phyloP scores from a whole-genome alignment of 2,888 invertebrate species.

The Unio pictorum region DNA sequence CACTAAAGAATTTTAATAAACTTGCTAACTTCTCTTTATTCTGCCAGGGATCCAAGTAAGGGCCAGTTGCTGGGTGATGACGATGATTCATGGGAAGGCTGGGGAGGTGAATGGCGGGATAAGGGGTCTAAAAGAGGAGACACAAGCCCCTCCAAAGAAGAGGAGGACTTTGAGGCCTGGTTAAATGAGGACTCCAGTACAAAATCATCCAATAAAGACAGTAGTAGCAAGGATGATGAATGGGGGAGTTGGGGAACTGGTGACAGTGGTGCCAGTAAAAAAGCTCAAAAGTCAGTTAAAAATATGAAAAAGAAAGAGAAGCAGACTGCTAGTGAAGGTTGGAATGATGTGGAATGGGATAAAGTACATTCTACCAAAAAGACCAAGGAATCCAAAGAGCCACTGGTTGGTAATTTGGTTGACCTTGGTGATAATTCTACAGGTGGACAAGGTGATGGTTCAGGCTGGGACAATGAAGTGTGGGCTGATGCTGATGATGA shows the following conservation, averaged over 20 bases:
- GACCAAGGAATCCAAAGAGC: conserved; percentile 53
- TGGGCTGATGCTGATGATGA: conserved; percentile 63
- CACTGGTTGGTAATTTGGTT: conserved; percentile 61
- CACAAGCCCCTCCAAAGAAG: conserved; percentile 34
- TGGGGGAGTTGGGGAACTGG: conserved; percentile 52
- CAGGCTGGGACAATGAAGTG: conserved; percentile 65
- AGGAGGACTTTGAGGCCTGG: conserved; percentile 63
- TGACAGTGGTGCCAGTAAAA: conserved; percentile 31
- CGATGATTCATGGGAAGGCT: conserved; percentile 58
- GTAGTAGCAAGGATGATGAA: conserved; percentile 27
- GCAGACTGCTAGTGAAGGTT: conserved; percentile 29
- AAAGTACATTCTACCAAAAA: conserved; percentile 43
- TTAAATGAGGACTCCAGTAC: conserved; percentile 53
- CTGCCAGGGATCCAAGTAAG: conserved; percentile 53
- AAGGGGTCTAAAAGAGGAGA: conserved; percentile 41
- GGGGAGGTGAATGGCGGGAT: conserved; percentile 47
- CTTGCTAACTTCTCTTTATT: neutral
- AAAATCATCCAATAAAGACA: conserved; percentile 27
- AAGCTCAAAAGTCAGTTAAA: conserved; percentile 41
- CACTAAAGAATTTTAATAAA: too few species aligned
- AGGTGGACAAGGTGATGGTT: conserved; percentile 26
- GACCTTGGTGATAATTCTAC: conserved; percentile 54
- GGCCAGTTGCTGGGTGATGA: conserved; percentile 49
- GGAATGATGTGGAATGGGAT: conserved; percentile 50
- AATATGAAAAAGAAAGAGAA: conserved; percentile 42